phyloP scores from a whole-genome alignment of 2,797 vertebrate species.

The Labeo calbasu region DNA sequence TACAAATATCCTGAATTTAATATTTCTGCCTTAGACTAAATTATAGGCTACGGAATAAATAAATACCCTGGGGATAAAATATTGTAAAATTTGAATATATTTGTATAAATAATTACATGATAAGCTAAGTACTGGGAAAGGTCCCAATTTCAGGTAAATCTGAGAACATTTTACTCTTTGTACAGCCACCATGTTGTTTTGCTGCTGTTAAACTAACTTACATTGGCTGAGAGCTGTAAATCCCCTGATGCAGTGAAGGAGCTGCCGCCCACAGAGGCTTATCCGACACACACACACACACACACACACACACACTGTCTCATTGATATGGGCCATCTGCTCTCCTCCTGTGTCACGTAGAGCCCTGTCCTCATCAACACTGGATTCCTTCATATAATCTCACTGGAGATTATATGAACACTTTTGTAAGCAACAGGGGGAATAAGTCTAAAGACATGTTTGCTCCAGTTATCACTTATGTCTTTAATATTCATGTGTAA shows the following conservation, averaged over 20 bases:
- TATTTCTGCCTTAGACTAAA: background rate
- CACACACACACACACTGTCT: background rate
- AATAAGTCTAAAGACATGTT: conserved; percentile 8
- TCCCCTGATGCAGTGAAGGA: conserved; percentile 71
- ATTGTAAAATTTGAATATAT: background rate
- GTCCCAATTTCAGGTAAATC: background rate
- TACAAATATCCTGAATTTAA: background rate
- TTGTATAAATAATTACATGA: background rate
- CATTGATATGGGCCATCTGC: conserved; percentile 39
- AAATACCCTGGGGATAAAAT: background rate
- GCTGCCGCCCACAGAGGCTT: conserved; percentile 68
- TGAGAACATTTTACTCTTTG: background rate
- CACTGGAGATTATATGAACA: conserved; percentile 31
- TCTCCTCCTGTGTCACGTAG: conserved; percentile 25
- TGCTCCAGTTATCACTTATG: background rate
- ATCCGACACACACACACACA: conserved; percentile 42
- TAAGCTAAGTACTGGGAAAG: background rate
- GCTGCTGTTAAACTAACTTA: conserved; percentile 20
- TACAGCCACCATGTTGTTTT: conserved; percentile 12
- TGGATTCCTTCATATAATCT: conserved; percentile 35
- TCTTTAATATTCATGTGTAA: background rate
- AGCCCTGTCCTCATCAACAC: conserved; percentile 1
- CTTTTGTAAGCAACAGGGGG: conserved; percentile 11
- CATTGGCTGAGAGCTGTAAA: conserved; percentile 64
- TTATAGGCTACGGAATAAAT: background rate